Conservation (phyloP, 1,140 invertebrate genomes). For the Eriosoma lanigerum region DNA sequence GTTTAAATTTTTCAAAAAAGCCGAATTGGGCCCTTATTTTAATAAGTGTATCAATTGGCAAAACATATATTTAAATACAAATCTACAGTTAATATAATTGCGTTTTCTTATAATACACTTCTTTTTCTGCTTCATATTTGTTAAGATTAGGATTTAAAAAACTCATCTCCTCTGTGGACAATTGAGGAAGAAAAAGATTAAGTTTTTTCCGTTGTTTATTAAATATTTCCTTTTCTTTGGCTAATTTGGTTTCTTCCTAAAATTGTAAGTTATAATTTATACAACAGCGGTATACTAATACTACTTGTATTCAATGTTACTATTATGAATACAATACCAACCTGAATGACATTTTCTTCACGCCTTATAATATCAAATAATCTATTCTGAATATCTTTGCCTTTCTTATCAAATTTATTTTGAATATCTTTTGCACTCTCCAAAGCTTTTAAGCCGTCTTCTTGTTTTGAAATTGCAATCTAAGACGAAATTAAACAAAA, state of each 20-base stretch:
- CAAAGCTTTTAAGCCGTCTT: slow-evolving; percentile 34
- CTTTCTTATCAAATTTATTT: slow-evolving; percentile 44
- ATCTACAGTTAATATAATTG: neutral
- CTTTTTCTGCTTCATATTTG: slow-evolving; percentile 38
- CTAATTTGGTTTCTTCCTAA: slow-evolving; percentile 22
- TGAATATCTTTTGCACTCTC: slow-evolving; percentile 48
- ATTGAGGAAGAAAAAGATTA: slow-evolving; percentile 27
- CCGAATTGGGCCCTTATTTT: too few species aligned
- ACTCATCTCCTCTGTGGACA: slow-evolving; percentile 16
- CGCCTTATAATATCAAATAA: slow-evolving; percentile 32
- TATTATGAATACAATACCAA: neutral
- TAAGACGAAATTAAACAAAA: neutral
- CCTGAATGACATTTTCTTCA: slow-evolving; percentile 16
- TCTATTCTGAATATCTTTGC: slow-evolving; percentile 31
- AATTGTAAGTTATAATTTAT: slow-evolving; percentile 24
- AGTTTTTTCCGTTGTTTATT: slow-evolving; percentile 37
- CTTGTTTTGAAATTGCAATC: slow-evolving; percentile 41
- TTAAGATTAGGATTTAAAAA: neutral
- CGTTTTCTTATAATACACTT: slow-evolving; percentile 9
- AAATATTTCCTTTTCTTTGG: slow-evolving; percentile 2
- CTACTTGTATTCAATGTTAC: neutral
- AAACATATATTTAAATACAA: too few species aligned
- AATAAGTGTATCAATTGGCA: too few species aligned
- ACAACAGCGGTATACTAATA: neutral
- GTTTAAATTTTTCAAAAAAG: too few species aligned